These are phyloP conservation scores for Drosophila nr. perissopoda DNA, from an alignment of 2,888 invertebrate genomes.

Conservation along the genomic window DNA sequence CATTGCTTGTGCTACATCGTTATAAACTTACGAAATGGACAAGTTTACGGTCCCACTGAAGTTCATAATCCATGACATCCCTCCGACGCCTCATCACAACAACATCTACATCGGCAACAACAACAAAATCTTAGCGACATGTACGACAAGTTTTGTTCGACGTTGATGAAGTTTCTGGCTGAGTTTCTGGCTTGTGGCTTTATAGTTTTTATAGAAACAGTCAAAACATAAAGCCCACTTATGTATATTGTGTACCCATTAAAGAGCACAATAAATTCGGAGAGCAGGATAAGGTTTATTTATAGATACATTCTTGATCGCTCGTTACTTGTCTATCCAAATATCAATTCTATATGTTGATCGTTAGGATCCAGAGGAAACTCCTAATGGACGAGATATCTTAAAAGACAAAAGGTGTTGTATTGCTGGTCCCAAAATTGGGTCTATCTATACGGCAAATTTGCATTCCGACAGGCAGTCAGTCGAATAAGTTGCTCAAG, in stretches of 20 bases:
- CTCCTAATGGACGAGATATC: background rate
- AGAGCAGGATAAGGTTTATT: background rate
- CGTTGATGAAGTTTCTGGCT: conserved; percentile 53
- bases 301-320: background rate
- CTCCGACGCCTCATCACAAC: conserved; percentile 6
- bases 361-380: background rate
- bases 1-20: background rate
- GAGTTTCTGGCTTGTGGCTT: conserved; percentile 40
- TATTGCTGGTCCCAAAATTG: background rate
- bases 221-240: conserved; percentile 58
- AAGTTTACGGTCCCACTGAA: conserved; percentile 36
- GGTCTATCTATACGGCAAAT: background rate
- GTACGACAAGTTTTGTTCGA: conserved; percentile 47
- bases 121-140: conserved; percentile 10
- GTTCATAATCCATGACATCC: conserved; percentile 10
- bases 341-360: background rate
- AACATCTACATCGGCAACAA: background rate
- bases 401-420: background rate
- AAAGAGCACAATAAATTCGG: background rate
- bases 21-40: conserved; percentile 12
- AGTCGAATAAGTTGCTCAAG: background rate
- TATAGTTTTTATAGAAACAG: conserved; percentile 53
- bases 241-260: conserved; percentile 42
- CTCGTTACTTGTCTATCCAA: background rate
- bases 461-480: background rate